Evolutionary conservation across 2,797 vertebrate genomes (phyloP), one percentile per base, ranked within the genome.

Genomic region (Sebastiscus tertius): DNA sequence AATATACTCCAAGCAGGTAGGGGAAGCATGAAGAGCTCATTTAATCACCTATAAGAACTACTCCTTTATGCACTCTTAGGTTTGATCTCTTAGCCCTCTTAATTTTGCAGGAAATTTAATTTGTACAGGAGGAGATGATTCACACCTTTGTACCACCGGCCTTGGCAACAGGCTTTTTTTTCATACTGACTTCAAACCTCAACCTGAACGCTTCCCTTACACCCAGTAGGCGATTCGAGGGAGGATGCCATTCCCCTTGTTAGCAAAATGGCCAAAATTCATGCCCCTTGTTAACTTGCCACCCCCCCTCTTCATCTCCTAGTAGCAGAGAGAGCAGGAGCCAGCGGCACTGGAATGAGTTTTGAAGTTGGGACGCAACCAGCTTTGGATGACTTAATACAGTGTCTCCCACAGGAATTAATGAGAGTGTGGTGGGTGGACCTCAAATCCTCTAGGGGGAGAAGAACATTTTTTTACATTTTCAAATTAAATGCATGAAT

Each of bases 1-100:
- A 89, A 93, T 92, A 88, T 86, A 83, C 87, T 94, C 82, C 75
- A 90, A 87, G 85, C 90, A 91, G 90, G 85, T 90, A 91, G 77
- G 78, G 86, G 90, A 90, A 75, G 88, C 77, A 80, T 83, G 88
- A 85, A 82, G 83, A 82, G 69, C 79, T 88, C 79, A 89, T 92
- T 90, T 80, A 92, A 91, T 92, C 81, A 90, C 82, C 81, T 77
- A 80, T 81, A 85, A 89, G 80, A 85, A 81, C 83, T 77, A 34
- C 80, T 81, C 36, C 58, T 81, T 66, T 81, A 81, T 77, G 77
- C 74, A 31, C 72, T 87, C 82, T 54, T 36, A 71, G 46, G 42
- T 85, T 85, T 81, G 69, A 86, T 88, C 84, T 81, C 58, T 72
- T 72, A 75, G 20, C 36, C 60, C 63, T 87, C 64, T 86, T 83